Evolutionary conservation across 2,888 invertebrate genomes (phyloP).

Genomic region (Ectemnius lituratus): DNA sequence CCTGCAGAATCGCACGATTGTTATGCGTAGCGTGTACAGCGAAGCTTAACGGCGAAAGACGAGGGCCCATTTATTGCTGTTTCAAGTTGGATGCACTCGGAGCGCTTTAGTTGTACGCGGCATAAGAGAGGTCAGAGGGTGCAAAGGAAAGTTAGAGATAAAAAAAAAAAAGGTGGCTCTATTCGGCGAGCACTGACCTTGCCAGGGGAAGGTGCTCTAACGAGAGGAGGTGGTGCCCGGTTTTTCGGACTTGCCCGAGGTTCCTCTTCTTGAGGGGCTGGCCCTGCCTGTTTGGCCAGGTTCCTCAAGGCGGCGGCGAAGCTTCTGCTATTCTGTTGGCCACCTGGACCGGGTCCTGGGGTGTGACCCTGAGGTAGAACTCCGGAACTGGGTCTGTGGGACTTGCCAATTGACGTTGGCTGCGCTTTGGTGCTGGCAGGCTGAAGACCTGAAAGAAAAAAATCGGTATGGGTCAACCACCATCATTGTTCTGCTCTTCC

Average conservation of each 20-base stretch:
- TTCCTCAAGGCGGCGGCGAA: constrained; percentile 95
- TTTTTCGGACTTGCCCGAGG: constrained; percentile 77
- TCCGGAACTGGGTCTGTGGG: constrained; percentile 74
- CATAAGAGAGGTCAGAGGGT: background rate
- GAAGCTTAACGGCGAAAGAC: too few species aligned
- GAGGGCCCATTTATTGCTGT: too few species aligned
- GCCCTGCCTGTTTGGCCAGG: constrained; percentile 94
- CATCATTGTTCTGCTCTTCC: background rate
- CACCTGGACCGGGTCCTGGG: constrained; percentile 77
- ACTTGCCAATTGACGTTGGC: constrained; percentile 73
- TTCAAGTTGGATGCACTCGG: background rate
- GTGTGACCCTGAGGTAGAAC: constrained; percentile 75
- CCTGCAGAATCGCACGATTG: too few species aligned
- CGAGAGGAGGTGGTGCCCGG: constrained; percentile 79
- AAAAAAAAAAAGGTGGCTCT: constrained; percentile 1
- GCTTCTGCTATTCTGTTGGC: constrained; percentile 79
- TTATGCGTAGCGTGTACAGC: too few species aligned
- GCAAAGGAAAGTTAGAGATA: constrained; percentile 6
- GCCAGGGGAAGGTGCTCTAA: constrained; percentile 74
- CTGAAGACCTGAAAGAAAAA: constrained; percentile 69
- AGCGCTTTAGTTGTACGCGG: background rate
- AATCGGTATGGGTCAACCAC: constrained; percentile 19
- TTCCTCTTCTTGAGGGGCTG: constrained; percentile 83
- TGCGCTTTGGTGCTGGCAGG: constrained; percentile 74
- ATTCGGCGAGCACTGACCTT: constrained; percentile 64